Percentiles rank a stretch among this genome's conserved stretches.
phyloP scores from a whole-genome alignment of 1,140 invertebrate genomes.

The Cydia pomonella region DNA sequence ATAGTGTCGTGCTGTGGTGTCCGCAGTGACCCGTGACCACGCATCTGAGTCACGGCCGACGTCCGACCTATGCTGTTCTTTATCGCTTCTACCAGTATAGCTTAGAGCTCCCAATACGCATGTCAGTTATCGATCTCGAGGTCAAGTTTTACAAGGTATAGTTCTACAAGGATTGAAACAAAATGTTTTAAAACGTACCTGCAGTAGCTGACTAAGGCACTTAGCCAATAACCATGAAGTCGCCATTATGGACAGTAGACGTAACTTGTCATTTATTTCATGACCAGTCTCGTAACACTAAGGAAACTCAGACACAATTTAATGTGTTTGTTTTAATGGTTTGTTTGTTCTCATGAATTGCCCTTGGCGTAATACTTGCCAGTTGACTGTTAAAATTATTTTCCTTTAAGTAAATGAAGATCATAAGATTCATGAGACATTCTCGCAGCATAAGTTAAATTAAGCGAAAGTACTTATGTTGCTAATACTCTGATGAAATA shows the following conservation, averaged over 20 bases:
- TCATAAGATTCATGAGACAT: too few species aligned
- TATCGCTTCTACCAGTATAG: background rate
- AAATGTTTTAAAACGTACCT: background rate
- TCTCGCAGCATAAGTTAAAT: too few species aligned
- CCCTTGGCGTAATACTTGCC: background rate
- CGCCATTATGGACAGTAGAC: background rate
- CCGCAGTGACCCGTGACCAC: conserved; percentile 52
- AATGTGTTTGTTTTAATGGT: conserved; percentile 7
- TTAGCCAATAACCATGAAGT: conserved; percentile 18
- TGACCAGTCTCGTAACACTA: background rate
- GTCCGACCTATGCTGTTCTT: conserved; percentile 22
- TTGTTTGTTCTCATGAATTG: background rate
- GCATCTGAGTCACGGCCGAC: conserved; percentile 48
- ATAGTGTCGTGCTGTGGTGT: background rate
- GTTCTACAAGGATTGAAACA: background rate
- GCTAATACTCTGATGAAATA: too few species aligned
- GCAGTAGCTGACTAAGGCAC: conserved; percentile 6
- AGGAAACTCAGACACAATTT: background rate
- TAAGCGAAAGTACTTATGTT: too few species aligned
- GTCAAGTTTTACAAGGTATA: background rate
- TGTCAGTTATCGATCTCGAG: background rate
- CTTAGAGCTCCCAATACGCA: background rate
- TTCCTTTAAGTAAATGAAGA: background rate
- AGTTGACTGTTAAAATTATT: background rate
- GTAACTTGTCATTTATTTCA: conserved; percentile 17